Evolutionary conservation across 2,113 vertebrate genomes (phyloP), one percentile per base, ranked within the genome.

Genomic region (Sylvia atricapilla): DNA sequence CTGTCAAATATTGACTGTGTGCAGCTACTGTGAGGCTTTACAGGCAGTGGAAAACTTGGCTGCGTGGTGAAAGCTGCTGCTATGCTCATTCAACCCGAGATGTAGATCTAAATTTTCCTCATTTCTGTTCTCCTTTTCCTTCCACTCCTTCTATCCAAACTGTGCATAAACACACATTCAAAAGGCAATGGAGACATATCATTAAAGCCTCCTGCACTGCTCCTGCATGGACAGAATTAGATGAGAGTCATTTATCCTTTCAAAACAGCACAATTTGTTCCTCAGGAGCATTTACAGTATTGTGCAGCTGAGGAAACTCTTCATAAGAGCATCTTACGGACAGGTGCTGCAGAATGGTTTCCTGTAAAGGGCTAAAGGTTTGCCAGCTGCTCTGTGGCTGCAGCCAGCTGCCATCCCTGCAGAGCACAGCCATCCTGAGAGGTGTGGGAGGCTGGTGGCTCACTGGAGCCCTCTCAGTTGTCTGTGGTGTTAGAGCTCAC

Each of bases 1-100:
- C 91, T 95, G 0, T 89, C 89, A 94, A 87, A 95, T 89, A 64
- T 64, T 89, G 96, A 72, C 80, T 81, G 35, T 68, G 68, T 78
- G 76, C 84, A 94, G 69, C 86, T 81, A 81, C 77, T 3, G 1
- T 39, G 68, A 89, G 73, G 59, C 17, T n/a, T 78, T 84, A 33
- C 21, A 83, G 68, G 68, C 68, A 81, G n/a, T 13, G 25, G 39
- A 41, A 89, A 90, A 47, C 27, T 63, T 84, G 89, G 59, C 55
- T 89, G 72, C 0, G 3, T 86, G 76, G 47, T 58, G 63, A 86
- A 84, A 90, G 30, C 73, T 84, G 22, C 24, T 58, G 72, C 73
- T 90, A 13, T 19, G 20, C 24, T 84, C 44, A 24, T 43, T 75
- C 80, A 39, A 8, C 35, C 19, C 2, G 44, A 3, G 1, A 35